These are phyloP conservation scores for Antigone vipio DNA, from an alignment of 2,113 vertebrate genomes.

Conservation along the genomic window DNA sequence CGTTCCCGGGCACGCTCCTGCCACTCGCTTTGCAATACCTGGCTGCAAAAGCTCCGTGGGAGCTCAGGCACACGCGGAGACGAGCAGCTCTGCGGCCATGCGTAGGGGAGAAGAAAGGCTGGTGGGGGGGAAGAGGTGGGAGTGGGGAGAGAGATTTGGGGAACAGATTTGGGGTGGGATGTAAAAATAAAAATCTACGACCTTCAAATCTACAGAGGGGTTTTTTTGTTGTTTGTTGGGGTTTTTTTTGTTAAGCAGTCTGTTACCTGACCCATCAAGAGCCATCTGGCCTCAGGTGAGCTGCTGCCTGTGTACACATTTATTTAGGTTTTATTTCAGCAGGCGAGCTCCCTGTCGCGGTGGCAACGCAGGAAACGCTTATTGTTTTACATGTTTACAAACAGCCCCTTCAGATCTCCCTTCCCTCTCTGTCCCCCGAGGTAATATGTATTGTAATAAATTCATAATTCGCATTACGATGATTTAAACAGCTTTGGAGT, in stretches of 20 bases:
- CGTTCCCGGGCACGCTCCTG: not conserved
- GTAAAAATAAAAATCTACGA: not conserved
- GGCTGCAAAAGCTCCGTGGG: not conserved
- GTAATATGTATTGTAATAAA: slow-evolving; percentile 66
- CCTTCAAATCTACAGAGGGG: not conserved
- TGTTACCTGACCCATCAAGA: not conserved
- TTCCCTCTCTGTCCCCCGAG: slow-evolving; percentile 62
- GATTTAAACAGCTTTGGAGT: slow-evolving; percentile 73
- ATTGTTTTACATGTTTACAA: slow-evolving; percentile 71
- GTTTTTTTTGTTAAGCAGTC: not conserved
- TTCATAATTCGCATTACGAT: slow-evolving; percentile 62
- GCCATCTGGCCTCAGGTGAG: not conserved
- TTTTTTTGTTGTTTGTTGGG: not conserved
- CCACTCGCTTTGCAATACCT: not conserved
- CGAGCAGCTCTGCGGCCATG: not conserved
- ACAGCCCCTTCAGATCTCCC: slow-evolving; percentile 68
- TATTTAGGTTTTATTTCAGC: not conserved
- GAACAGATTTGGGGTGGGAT: not conserved
- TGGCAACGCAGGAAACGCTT: slow-evolving; percentile 4
- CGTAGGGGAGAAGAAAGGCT: not conserved
- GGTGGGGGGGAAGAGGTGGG: accelerated
- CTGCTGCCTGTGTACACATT: not conserved
- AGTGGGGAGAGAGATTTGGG: not conserved
- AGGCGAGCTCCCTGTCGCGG: not conserved
- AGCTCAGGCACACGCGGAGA: not conserved